A percentile compares a stretch with the other conserved stretches of the same genome.
These are phyloP conservation scores for Machimus atricapillus DNA, from an alignment of 2,888 invertebrate genomes.

Conservation along the genomic window DNA sequence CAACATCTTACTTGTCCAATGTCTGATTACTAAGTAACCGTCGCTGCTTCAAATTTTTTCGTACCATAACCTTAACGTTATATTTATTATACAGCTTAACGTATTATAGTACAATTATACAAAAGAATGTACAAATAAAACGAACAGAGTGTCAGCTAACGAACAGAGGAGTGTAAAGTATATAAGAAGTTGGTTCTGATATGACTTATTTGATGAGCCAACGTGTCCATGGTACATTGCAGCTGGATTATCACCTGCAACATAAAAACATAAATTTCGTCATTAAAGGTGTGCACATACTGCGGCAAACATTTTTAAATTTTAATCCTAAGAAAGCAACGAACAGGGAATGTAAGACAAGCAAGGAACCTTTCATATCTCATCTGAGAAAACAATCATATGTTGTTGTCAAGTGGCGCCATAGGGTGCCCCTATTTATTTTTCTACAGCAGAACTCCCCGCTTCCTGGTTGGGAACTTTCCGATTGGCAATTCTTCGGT, in stretches of 20 bases:
- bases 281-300: background rate
- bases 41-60: background rate
- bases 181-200: constrained; percentile 57
- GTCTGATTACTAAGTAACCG: constrained; percentile 22
- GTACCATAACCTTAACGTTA: constrained; percentile 1
- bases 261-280: constrained; percentile 48
- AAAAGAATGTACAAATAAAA: constrained; percentile 38
- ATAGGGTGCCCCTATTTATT: background rate
- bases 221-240: constrained; percentile 73
- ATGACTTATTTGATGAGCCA: constrained; percentile 61
- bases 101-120: constrained; percentile 42
- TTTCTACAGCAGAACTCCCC: background rate
- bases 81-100: constrained; percentile 5
- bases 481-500: background rate
- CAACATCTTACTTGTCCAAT: constrained; percentile 3
- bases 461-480: background rate
- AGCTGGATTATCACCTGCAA: constrained; percentile 79
- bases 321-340: background rate
- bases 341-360: background rate
- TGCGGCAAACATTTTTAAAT: background rate
- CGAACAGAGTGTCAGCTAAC: constrained; percentile 32
- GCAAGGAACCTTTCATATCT: background rate
- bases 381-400: background rate
- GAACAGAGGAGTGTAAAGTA: constrained; percentile 41
- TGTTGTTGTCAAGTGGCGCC: background rate